Base-by-base conservation (phyloP, 2,888 invertebrate species). In the Leptinotarsa haldemani region DNA sequence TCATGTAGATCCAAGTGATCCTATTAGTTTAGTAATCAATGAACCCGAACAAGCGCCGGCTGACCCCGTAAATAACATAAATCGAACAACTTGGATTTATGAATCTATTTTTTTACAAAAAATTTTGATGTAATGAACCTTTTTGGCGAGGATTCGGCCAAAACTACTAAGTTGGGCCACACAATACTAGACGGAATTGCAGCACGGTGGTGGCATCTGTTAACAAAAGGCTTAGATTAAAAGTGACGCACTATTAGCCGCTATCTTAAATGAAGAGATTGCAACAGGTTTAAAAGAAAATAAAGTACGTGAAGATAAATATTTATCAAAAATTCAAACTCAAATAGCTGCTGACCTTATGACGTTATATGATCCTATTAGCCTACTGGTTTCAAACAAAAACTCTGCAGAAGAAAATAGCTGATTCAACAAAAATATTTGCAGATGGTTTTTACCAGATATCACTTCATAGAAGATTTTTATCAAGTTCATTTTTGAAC, bases 381-480 rank as follows among this genome's bases (percentile, higher is more conserved):
- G 15, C n/a, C 1, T 64, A 15, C 3, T 12, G 15, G 7, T 64
- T 16, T 30, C 30, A 7, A 30, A 30, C 30, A 30, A 30, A 30
- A 30, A 30, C 7, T 30, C 64, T 4, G 40, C 15, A n/a, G 46
- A 64, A 64, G 40, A 64, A 64, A 5, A 16, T 64, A 9, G 64
- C 64, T 0, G 64, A 64, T 64, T 12, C 64, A 64, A 15, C 40
- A 13, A 25, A 40, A 30, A 16, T 64, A 7, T 64, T 64, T 64
- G 3, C 64, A 7, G 64, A 64, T 46, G 5, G 18, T 30, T 64
- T 46, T 7, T 20, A 64, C n/a, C 25, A 40, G 4, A 12, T 64
- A 30, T 64, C 64, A 7, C n/a, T 64, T 16, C 64, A 64, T 40
- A 40, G 64, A n/a, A 64, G 64, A 64, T 64, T 20, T 20, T 25